Conservation (phyloP, 2,888 invertebrate species). For the Pammene aurita region DNA sequence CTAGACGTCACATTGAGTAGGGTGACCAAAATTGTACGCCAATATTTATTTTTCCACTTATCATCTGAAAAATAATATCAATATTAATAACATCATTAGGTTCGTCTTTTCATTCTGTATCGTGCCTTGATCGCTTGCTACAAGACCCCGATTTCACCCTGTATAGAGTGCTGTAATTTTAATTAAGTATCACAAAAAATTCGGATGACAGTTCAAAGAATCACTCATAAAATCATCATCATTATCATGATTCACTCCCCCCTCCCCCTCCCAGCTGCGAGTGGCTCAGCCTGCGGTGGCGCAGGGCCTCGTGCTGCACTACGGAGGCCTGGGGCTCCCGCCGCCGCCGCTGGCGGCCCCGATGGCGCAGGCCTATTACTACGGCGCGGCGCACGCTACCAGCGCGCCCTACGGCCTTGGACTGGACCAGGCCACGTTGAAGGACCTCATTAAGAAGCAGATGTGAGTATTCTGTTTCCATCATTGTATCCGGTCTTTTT, state of each 20-base stretch:
- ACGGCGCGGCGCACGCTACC: constrained; percentile 81
- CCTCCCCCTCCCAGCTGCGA: constrained; percentile 59
- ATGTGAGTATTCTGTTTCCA: constrained; percentile 86
- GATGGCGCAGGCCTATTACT: constrained; percentile 83
- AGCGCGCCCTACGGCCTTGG: constrained; percentile 78
- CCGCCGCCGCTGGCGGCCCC: constrained; percentile 62
- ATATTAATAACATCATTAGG: no score
- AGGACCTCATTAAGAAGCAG: constrained; percentile 94
- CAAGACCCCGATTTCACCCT: no score
- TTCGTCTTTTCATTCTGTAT: no score
- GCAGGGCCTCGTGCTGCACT: constrained; percentile 67
- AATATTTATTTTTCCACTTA: no score
- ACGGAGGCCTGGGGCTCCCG: constrained; percentile 59
- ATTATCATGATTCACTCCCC: constrained; percentile 25
- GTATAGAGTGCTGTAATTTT: no score
- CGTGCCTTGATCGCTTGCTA: no score
- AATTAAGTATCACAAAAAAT: no score
- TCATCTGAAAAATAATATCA: no score
- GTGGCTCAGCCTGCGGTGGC: constrained; percentile 65
- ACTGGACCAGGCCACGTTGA: constrained; percentile 86
- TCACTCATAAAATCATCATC: background rate
- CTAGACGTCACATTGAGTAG: no score
- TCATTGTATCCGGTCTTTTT: no score
- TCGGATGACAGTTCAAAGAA: no score
- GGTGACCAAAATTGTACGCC: no score